phyloP scores from a whole-genome alignment of 1,140 invertebrate species.

The Heliconius hewitsoni region DNA sequence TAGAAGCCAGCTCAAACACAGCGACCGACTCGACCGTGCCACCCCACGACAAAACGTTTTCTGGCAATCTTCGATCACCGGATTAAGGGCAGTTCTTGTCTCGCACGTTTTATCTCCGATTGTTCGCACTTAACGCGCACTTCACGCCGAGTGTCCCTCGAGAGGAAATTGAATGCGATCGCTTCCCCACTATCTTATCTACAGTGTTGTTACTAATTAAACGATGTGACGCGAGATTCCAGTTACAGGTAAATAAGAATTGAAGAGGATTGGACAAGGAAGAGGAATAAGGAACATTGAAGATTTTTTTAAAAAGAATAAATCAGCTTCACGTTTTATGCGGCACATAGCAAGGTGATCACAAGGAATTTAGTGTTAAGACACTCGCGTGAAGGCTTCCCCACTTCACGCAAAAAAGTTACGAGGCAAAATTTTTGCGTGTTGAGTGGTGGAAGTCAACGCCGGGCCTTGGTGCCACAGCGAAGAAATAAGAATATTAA shows the following conservation, averaged over 20 bases:
- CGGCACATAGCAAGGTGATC: too few species aligned
- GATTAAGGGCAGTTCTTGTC: constrained; percentile 77
- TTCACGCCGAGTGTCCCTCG: constrained; percentile 78
- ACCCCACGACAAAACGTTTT: constrained; percentile 80
- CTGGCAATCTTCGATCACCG: constrained; percentile 80
- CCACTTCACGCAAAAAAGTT: too few species aligned
- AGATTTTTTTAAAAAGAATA: too few species aligned
- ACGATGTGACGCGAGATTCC: constrained; percentile 70
- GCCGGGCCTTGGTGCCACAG: too few species aligned
- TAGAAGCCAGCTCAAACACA: constrained; percentile 68
- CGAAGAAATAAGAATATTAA: too few species aligned
- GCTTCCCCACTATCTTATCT: constrained; percentile 78
- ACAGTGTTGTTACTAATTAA: constrained; percentile 79
- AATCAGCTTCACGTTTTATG: too few species aligned
- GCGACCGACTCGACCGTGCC: constrained; percentile 60
- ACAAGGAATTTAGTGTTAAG: too few species aligned
- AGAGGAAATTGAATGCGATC: constrained; percentile 81
- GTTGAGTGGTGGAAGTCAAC: too few species aligned
- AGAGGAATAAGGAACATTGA: too few species aligned
- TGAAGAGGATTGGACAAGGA: constrained; percentile 48
- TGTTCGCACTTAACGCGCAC: constrained; percentile 79
- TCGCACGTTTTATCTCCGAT: constrained; percentile 80
- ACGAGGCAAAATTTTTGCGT: too few species aligned
- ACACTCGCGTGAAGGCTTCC: too few species aligned
- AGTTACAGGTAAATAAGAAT: constrained; percentile 76